phyloP scores from a whole-genome alignment of 2,797 vertebrate species.

The Lacerta viridis region DNA sequence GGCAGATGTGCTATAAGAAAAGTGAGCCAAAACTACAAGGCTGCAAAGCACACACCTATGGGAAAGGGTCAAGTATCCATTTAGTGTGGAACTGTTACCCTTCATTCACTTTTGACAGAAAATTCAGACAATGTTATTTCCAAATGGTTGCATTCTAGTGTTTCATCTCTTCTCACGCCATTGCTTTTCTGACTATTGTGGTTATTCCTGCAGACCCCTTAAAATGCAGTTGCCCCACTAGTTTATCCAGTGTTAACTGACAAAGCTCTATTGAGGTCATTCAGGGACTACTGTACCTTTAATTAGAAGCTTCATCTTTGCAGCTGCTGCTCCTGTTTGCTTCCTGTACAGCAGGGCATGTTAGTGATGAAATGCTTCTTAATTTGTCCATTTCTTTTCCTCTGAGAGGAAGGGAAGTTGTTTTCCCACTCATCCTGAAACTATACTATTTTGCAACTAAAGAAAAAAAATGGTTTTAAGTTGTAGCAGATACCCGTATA shows the following conservation, averaged over 20 bases:
- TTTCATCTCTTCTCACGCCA: neutral
- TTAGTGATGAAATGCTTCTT: neutral
- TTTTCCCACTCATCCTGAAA: neutral
- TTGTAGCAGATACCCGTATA: neutral
- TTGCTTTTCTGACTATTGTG: neutral
- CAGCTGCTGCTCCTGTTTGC: neutral
- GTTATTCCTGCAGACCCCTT: neutral
- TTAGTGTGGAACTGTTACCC: conserved; percentile 10
- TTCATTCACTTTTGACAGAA: neutral
- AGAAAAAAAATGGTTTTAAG: neutral
- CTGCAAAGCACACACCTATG: neutral
- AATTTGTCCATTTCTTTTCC: neutral
- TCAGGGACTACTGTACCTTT: neutral
- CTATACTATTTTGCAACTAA: too few species aligned
- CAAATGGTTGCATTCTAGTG: neutral
- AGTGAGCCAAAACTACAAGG: neutral
- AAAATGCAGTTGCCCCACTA: neutral
- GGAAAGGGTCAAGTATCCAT: neutral
- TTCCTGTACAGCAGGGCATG: neutral
- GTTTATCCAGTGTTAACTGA: neutral
- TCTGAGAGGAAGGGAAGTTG: neutral
- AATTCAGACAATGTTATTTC: neutral
- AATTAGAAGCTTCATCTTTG: neutral
- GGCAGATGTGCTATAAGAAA: neutral
- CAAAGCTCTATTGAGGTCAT: neutral